These are phyloP conservation scores for Trachemys scripta DNA, from an alignment of 2,113 vertebrate species.

Conservation along the genomic window DNA sequence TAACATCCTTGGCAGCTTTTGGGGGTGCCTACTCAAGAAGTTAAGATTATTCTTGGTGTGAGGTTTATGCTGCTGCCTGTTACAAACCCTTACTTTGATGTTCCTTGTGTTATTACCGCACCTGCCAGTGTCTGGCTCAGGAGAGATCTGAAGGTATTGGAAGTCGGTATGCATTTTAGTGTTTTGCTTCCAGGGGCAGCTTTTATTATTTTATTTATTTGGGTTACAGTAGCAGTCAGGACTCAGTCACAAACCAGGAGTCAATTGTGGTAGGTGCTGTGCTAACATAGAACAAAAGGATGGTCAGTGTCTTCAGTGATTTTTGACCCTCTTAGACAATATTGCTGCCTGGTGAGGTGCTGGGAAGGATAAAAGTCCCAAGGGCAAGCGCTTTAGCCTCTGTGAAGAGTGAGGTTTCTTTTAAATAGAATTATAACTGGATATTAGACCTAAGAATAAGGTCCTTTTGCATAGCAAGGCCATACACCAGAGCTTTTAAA, in stretches of 20 bases:
- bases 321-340: constrained; percentile 33
- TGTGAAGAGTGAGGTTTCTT: constrained; percentile 63
- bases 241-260: neutral
- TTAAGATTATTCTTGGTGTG: neutral
- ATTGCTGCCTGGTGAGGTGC: neutral
- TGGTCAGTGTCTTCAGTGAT: neutral
- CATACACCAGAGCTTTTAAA: constrained; percentile 37
- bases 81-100: neutral
- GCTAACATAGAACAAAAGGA: neutral
- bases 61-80: neutral
- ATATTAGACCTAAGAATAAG: constrained; percentile 64
- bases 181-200: neutral
- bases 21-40: neutral
- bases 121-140: accelerated
- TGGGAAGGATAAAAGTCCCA: constrained; percentile 10
- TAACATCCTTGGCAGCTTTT: neutral
- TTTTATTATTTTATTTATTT: neutral
- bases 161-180: neutral
- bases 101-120: too few relatives aligned
- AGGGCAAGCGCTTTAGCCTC: constrained; percentile 38
- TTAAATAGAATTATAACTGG: constrained; percentile 68
- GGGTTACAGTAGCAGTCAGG: neutral
- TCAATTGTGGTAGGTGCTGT: neutral
- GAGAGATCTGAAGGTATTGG: neutral
- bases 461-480: constrained; percentile 46